Evolutionary conservation across 2,888 invertebrate genomes (phyloP).

Genomic region (Pyrgus malvae): DNA sequence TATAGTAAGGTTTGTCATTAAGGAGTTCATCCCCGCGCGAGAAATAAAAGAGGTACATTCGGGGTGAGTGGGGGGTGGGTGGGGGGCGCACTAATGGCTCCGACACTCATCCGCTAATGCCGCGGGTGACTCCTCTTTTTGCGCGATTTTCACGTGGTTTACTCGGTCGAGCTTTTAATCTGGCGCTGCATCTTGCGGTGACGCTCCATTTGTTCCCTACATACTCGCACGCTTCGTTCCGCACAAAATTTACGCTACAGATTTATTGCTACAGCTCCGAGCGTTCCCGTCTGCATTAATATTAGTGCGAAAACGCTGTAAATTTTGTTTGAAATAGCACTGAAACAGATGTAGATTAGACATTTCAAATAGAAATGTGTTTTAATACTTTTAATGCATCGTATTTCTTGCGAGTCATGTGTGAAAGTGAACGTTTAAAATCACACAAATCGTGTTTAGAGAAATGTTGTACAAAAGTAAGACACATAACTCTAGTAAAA

Average conservation of each 20-base stretch:
- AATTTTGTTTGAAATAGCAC: too few species aligned
- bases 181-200: conserved; percentile 71
- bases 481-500: too few species aligned
- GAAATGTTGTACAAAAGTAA: too few species aligned
- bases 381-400: too few species aligned
- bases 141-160: conserved; percentile 81
- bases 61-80: conserved; percentile 45
- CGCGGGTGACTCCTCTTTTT: conserved; percentile 81
- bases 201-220: conserved; percentile 60
- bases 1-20: conserved; percentile 83
- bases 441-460: too few species aligned
- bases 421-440: too few species aligned
- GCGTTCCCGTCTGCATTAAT: conserved; percentile 1
- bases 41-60: conserved; percentile 80
- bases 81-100: conserved; percentile 76
- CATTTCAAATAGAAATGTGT: too few species aligned
- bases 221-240: conserved; percentile 10
- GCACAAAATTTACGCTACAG: conserved; percentile 6
- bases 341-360: too few species aligned
- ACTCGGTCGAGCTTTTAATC: conserved; percentile 79
- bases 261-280: conserved; percentile 3
- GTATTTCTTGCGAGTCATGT: too few species aligned
- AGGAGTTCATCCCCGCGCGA: conserved; percentile 82
- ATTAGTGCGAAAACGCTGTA: neutral
- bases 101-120: conserved; percentile 82